Evolutionary conservation across 35 echinoderm and acorn worm species (phyloP), one percentile per base, ranked within the genome.

Genomic region (Acanthaster planci): DNA sequence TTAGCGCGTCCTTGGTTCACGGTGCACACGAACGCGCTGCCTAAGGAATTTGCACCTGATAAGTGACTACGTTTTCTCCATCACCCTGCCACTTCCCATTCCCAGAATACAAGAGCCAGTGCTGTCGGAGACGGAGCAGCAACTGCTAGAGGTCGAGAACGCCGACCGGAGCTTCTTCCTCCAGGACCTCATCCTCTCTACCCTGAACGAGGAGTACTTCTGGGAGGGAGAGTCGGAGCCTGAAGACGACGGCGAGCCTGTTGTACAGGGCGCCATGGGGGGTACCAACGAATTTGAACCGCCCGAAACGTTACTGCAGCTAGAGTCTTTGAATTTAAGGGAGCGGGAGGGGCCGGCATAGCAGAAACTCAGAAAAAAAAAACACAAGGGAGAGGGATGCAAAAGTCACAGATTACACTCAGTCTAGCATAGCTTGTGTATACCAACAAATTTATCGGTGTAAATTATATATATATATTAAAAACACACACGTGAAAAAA

Each of bases 131-230:
- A 87, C 81, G 14, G 96, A 99, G 40, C 92, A 91, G 81, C 96
- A 99, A 86, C 47, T 77, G 18, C 51, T 82, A 76, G 96, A 99
- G 80, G 88, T 91, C 60, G 96, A 99, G 64, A 90, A 93, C 52
- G 96, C 96, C 30, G 92, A 99, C 80, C 88, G 92, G 51, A 99
- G 96, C 80, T 99, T 99, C 96, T 99, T 99, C 87, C 84, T 94
- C 76, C 96, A 99, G 79, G 96, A 99, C 55, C 60, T 99, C 36
- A 93, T 99, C 77, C 89, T 99, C 31, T 99, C 96, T 67, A 99
- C 96, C 26, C 89, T 99, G 55, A 91, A 99, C 51, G 96, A 99
- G 34, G 94, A 97, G 8, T 92, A 87, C 10, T 79, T 87, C 44
- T 81, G 76, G 44, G 84, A 87, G 27, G 55, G 67, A 55, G 89